Evolutionary conservation across 2,797 vertebrate genomes (phyloP).

Genomic region (Poeciliopsis gracilis): DNA sequence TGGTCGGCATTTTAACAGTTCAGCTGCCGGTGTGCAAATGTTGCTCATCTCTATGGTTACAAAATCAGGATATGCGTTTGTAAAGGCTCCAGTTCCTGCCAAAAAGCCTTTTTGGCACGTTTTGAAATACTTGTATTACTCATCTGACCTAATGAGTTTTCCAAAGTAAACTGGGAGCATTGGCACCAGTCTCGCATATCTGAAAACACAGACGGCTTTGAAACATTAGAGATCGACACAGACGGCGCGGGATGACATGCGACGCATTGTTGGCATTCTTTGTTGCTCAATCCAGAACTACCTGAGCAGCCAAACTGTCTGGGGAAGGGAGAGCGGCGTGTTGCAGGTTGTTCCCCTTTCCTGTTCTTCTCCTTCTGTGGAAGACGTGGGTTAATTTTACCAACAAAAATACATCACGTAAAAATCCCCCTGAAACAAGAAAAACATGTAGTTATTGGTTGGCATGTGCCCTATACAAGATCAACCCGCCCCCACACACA

Average conservation of each 20-base stretch:
- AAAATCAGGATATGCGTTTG: slow-evolving; percentile 29
- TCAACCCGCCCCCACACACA: neutral
- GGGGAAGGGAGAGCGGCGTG: slow-evolving; percentile 3
- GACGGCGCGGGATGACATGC: slow-evolving; percentile 37
- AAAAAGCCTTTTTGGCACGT: slow-evolving; percentile 61
- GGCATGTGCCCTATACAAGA: neutral
- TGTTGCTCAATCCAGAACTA: slow-evolving; percentile 8
- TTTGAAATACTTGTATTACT: slow-evolving; percentile 58
- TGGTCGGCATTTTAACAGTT: neutral
- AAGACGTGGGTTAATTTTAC: neutral
- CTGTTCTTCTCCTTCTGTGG: neutral
- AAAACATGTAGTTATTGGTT: neutral
- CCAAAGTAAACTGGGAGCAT: slow-evolving; percentile 40
- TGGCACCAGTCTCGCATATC: slow-evolving; percentile 39
- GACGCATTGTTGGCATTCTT: slow-evolving; percentile 47
- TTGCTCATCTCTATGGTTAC: slow-evolving; percentile 44
- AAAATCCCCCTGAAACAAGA: neutral
- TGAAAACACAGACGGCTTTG: slow-evolving; percentile 17
- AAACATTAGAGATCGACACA: slow-evolving; percentile 22
- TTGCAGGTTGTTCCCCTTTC: slow-evolving; percentile 17
- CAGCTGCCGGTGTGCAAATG: neutral
- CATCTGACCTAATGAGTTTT: slow-evolving; percentile 60
- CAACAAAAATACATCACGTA: neutral
- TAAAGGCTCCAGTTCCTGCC: slow-evolving; percentile 22
- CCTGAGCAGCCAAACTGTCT: slow-evolving; percentile 2